Conservation (phyloP, 2,113 vertebrate species). For the Stercorarius parasiticus region DNA sequence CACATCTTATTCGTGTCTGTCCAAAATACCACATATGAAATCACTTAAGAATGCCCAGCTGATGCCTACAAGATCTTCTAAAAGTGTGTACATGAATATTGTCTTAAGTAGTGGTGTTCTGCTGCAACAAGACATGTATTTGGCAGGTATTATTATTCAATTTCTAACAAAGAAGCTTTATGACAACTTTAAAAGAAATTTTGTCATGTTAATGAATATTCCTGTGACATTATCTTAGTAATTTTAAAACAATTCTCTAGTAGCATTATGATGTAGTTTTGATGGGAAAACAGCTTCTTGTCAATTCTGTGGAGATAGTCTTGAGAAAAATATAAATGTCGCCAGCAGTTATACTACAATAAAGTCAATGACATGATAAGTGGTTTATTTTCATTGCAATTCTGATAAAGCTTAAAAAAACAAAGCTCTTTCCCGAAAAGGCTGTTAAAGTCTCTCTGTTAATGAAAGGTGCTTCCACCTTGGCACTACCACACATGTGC, state of each 20-base stretch:
- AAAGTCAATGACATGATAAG: not conserved
- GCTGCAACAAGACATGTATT: not conserved
- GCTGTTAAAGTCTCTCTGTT: not conserved
- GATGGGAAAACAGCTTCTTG: not conserved
- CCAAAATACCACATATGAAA: not conserved
- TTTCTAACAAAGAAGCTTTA: not conserved
- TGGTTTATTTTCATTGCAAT: not conserved
- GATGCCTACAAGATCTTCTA: not conserved
- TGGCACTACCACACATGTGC: not conserved
- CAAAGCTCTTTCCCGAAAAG: not conserved
- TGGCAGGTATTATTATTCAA: not conserved
- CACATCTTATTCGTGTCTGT: not conserved
- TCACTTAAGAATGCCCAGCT: not conserved
- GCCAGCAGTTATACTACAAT: not conserved
- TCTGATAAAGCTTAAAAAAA: not conserved
- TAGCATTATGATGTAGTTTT: conserved; percentile 8
- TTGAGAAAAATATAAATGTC: not conserved
- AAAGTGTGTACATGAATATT: not conserved
- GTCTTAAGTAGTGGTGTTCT: not conserved
- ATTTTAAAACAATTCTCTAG: not conserved
- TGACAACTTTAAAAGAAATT: not conserved
- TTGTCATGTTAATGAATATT: not conserved
- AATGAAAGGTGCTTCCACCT: not conserved
- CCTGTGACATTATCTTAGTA: not conserved
- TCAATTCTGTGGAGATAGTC: not conserved